A percentile compares a stretch with the other conserved stretches of the same genome.
Conservation (phyloP, 2,113 vertebrate genomes). For the Coryphaenoides rupestris region DNA sequence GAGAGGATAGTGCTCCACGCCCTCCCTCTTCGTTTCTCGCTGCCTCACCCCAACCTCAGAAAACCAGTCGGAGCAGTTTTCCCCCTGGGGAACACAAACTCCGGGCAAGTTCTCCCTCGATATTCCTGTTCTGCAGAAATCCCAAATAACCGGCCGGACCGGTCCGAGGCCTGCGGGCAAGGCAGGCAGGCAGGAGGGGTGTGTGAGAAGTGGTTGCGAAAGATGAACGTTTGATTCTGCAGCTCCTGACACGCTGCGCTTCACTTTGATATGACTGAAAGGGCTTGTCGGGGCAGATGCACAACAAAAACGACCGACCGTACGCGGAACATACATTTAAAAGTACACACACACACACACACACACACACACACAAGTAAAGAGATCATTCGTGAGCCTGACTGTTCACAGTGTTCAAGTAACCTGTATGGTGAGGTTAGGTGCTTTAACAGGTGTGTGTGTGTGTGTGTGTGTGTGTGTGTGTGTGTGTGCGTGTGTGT, state of each 20-base stretch:
- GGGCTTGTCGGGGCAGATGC: too few species aligned
- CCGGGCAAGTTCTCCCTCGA: constrained; percentile 73
- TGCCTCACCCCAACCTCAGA: constrained; percentile 53
- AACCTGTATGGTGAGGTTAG: too few species aligned
- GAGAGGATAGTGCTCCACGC: constrained; percentile 39
- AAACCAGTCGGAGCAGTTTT: constrained; percentile 71
- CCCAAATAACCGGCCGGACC: constrained; percentile 67
- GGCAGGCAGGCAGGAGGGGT: constrained; percentile 32
- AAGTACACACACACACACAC: too few species aligned
- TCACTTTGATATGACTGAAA: neutral
- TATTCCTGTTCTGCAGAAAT: constrained; percentile 78
- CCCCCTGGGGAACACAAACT: constrained; percentile 71
- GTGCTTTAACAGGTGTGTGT: neutral
- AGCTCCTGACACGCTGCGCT: neutral
- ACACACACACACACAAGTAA: too few species aligned
- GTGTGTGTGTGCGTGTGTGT: neutral
- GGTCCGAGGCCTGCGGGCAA: constrained; percentile 40
- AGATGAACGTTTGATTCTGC: constrained; percentile 10
- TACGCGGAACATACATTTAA: too few species aligned
- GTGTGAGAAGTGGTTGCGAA: constrained; percentile 9
- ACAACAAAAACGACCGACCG: too few species aligned
- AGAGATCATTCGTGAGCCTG: too few species aligned
- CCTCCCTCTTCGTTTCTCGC: constrained; percentile 42
- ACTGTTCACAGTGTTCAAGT: too few species aligned
- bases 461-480: neutral